Base-by-base conservation (phyloP, 2,113 vertebrate species). In the Steatornis caripensis region DNA sequence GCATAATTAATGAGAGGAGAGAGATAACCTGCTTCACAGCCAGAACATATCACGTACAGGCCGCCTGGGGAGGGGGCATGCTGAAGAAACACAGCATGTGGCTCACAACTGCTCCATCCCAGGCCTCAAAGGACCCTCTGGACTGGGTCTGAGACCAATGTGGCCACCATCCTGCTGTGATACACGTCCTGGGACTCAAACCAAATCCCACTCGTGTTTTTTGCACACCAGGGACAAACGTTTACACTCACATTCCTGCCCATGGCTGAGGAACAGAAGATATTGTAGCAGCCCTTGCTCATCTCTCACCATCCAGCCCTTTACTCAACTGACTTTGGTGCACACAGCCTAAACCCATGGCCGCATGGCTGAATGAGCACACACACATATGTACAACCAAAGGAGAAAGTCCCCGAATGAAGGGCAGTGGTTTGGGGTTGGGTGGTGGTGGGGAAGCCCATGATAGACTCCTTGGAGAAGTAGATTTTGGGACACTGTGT, bases 221-320 rank as follows among this genome's bases (percentile, higher is more conserved):
- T 24, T 21, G 9, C 17, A 21, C 3, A 9, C 69, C 48, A 14
- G 10, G 57, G 74, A 45, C 61, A 48, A 84, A 92, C 36, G 16
- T 36, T 76, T 64, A 17, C 68, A 26, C 61, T 94, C 78, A 79
- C 77, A 53, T 93, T 95, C 89, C 91, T 89, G 53, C 65, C 72
- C 30, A 1, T 4, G 61, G 84, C 51, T 45, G 84, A 89, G 54
- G 87, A 87, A 41, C 46, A 87, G 91, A 89, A 68, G 7, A 29
- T 78, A 78, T 78, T 69, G 61, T 5, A 45, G 57, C 69, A 87
- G 1, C 21, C 66, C 54, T n/a, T 75, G 26, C 37, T 74, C 34
- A 4, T 7, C 77, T 94, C 69, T 66, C 85, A 17, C 74, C 72
- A 26, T 4, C 34, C 68, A 15, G 6, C 71, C 76, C 69, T 80